Percentiles rank a stretch among this genome's conserved stretches.
phyloP scores from a whole-genome alignment of 2,797 vertebrate species.

The Paramormyrops hopkinsi region DNA sequence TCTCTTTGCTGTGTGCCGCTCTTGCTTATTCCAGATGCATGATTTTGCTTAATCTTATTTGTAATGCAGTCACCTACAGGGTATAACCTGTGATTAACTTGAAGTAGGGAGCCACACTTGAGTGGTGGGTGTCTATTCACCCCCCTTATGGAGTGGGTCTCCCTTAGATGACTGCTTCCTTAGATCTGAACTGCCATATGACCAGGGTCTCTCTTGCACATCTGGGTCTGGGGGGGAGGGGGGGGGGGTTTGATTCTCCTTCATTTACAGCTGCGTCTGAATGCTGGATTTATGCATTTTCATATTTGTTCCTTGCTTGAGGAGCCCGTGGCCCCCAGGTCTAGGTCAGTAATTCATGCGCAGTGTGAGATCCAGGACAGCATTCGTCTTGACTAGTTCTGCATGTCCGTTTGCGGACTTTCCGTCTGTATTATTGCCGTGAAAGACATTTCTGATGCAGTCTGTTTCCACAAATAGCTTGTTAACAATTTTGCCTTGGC shows the following conservation, averaged over 20 bases:
- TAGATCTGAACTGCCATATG: background rate
- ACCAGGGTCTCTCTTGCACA: background rate
- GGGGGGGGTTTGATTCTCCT: background rate
- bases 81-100: background rate
- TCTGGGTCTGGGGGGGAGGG: background rate
- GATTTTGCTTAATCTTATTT: background rate
- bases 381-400: background rate
- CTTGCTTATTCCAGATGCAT: background rate
- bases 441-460: background rate
- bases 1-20: background rate
- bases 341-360: background rate
- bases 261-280: background rate
- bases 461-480: background rate
- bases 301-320: background rate
- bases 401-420: background rate
- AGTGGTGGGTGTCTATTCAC: background rate
- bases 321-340: background rate
- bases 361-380: background rate
- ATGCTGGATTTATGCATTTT: background rate
- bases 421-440: background rate
- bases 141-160: background rate
- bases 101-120: background rate
- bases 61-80: background rate
- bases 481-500: background rate
- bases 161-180: background rate